phyloP scores from a whole-genome alignment of 2,888 invertebrate genomes.

The Chrysopilus asiliformis region DNA sequence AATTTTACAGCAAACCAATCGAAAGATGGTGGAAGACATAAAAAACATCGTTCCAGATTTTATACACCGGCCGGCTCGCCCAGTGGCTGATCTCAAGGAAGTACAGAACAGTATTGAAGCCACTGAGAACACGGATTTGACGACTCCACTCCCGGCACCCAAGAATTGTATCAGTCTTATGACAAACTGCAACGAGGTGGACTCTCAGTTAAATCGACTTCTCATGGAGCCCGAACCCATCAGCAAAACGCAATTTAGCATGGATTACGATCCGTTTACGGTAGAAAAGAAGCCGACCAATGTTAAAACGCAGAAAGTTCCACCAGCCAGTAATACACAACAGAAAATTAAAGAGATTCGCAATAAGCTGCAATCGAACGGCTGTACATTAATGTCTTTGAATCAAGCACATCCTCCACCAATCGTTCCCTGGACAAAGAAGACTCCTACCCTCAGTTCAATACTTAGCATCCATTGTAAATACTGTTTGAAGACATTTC shows the following conservation, averaged over 20 bases:
- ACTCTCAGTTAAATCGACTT: too few species aligned
- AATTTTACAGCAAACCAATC: constrained; percentile 7
- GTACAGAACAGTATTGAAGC: too few species aligned
- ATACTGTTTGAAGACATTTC: constrained; percentile 10
- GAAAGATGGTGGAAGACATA: constrained; percentile 6
- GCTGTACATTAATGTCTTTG: constrained; percentile 6
- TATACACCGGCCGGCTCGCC: too few species aligned
- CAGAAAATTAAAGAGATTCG: constrained; percentile 7
- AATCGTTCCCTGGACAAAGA: not conserved
- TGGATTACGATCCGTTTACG: too few species aligned
- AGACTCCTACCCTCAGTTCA: not conserved
- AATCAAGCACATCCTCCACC: too few species aligned
- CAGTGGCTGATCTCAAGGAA: too few species aligned
- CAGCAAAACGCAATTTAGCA: too few species aligned
- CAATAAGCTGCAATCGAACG: constrained; percentile 8
- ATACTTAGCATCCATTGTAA: constrained; percentile 10
- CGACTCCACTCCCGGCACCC: not conserved
- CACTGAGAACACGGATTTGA: too few species aligned
- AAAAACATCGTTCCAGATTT: constrained; percentile 8
- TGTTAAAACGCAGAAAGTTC: too few species aligned
- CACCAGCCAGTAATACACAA: too few species aligned
- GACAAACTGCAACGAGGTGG: not conserved
- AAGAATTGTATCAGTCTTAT: not conserved
- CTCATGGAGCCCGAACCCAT: too few species aligned
- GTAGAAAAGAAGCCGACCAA: too few species aligned